These are phyloP conservation scores for Beris morrisii DNA, from an alignment of 2,888 invertebrate genomes.

Conservation along the genomic window DNA sequence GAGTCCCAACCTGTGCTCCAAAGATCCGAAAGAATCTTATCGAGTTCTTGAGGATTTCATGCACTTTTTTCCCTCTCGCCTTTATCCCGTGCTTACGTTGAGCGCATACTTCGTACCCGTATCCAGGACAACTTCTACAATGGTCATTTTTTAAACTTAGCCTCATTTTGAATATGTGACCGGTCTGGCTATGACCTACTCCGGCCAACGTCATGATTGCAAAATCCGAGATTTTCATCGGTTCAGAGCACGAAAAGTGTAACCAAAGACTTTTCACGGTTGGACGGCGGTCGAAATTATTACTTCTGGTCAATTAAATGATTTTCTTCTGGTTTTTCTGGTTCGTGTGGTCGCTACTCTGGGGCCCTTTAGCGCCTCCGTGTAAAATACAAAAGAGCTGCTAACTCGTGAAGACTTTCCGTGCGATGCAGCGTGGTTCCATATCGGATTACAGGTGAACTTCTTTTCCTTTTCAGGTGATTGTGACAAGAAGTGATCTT, in stretches of 20 bases:
- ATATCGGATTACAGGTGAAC: constrained; percentile 25
- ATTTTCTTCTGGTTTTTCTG: constrained; percentile 26
- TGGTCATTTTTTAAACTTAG: too few species aligned
- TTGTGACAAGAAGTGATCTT: constrained; percentile 29
- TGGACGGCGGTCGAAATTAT: constrained; percentile 35
- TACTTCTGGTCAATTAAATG: constrained; percentile 39
- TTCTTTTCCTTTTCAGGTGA: constrained; percentile 21
- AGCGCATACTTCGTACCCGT: too few species aligned
- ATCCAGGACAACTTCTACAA: too few species aligned
- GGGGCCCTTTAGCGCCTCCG: not conserved
- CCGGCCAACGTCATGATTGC: constrained; percentile 15
- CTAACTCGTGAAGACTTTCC: constrained; percentile 35
- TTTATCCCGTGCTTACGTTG: not conserved
- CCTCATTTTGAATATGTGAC: too few species aligned
- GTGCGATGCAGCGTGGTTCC: not conserved
- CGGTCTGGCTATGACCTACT: too few species aligned
- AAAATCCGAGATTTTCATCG: not conserved
- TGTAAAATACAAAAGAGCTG: constrained; percentile 27
- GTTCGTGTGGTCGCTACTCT: constrained; percentile 9
- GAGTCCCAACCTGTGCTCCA: constrained; percentile 14
- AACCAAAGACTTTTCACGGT: constrained; percentile 37
- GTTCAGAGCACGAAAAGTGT: constrained; percentile 34
- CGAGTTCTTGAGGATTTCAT: constrained; percentile 19
- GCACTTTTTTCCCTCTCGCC: constrained; percentile 18
- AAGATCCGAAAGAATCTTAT: not conserved